Evolutionary conservation across 2,797 vertebrate species (phyloP).

Genomic region (Sebastes minor): DNA sequence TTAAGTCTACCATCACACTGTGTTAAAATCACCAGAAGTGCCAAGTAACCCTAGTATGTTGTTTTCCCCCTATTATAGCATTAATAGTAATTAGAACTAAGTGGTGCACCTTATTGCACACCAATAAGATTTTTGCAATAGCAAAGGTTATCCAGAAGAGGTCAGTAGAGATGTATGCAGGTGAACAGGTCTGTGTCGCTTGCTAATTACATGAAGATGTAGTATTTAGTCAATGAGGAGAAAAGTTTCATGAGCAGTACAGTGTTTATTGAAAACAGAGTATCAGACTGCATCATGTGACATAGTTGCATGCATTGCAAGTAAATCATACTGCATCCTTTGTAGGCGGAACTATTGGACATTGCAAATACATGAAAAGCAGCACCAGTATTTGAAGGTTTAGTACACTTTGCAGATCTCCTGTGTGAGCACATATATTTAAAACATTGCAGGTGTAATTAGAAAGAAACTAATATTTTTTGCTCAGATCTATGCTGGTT

Average conservation of each 20-base stretch:
- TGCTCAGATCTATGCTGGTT: neutral
- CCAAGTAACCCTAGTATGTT: neutral
- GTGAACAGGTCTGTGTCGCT: neutral
- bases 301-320: neutral
- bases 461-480: neutral
- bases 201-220: neutral
- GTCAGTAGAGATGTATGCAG: conserved; percentile 12
- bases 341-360: neutral
- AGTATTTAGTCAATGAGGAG: neutral
- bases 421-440: neutral
- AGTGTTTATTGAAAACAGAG: conserved; percentile 41
- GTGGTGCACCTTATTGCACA: neutral
- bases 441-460: neutral
- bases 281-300: neutral
- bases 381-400: neutral
- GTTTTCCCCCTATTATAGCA: neutral
- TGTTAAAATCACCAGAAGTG: neutral
- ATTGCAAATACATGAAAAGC: conserved; percentile 23
- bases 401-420: neutral
- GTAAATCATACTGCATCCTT: neutral
- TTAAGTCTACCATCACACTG: neutral
- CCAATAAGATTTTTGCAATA: neutral
- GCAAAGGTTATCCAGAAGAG: conserved; percentile 1
- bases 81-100: neutral
- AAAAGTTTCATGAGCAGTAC: neutral